These are phyloP conservation scores for Xerus inauris DNA, from an alignment of 2,113 vertebrate species.

Conservation along the genomic window DNA sequence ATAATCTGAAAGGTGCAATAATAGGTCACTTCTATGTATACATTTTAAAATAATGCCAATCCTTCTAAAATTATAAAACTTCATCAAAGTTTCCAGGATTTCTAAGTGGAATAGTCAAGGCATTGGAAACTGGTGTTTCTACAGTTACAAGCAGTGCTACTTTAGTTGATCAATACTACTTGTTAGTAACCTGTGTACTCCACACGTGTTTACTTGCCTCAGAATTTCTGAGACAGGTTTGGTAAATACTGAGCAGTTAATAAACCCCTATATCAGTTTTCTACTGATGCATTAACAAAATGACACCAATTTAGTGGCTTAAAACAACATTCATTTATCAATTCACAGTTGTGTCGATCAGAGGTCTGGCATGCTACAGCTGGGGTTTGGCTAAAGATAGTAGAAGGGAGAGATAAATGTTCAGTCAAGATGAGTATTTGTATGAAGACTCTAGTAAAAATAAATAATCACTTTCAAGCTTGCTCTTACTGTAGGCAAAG, in stretches of 20 bases:
- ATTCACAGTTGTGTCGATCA: neutral
- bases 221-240: slow-evolving; percentile 36
- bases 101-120: neutral
- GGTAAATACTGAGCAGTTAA: neutral
- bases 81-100: neutral
- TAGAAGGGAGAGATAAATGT: neutral
- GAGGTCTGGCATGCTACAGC: neutral
- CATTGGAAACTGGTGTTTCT: neutral
- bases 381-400: neutral
- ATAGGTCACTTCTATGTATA: neutral
- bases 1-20: neutral
- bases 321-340: slow-evolving; percentile 4
- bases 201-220: neutral
- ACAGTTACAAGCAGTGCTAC: neutral
- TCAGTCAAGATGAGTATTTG: neutral
- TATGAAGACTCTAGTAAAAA: neutral
- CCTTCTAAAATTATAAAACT: neutral
- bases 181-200: neutral
- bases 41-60: neutral
- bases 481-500: slow-evolving; percentile 1
- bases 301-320: neutral
- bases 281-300: slow-evolving; percentile 34
- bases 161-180: neutral
- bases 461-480: neutral
- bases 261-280: neutral